Evolutionary conservation across 2,888 invertebrate species (phyloP).

Genomic region (Sinotaia quadrata): DNA sequence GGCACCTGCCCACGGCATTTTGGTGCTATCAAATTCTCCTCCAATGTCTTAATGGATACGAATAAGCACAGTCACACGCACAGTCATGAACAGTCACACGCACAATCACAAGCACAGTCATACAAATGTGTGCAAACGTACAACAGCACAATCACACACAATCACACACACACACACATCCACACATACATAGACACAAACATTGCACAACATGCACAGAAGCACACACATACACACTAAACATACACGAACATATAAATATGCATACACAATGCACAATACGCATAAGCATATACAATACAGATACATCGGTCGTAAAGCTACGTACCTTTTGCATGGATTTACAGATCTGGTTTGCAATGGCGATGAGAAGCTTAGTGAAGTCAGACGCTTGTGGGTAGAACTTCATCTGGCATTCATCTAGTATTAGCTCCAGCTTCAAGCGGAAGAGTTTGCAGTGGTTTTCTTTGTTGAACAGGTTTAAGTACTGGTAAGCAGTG

Average conservation of each 20-base stretch:
- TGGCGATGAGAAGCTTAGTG: slow-evolving; percentile 65
- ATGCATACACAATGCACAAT: neutral
- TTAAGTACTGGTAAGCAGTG: slow-evolving; percentile 66
- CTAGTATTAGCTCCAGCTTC: slow-evolving; percentile 70
- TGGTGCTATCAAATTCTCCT: no score
- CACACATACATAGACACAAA: neutral
- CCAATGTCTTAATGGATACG: no score
- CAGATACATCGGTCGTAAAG: neutral
- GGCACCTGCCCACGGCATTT: slow-evolving; percentile 44
- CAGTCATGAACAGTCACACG: neutral
- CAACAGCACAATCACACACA: slow-evolving; percentile 1
- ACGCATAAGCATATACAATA: neutral
- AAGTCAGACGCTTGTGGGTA: slow-evolving; percentile 69
- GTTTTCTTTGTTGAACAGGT: slow-evolving; percentile 68
- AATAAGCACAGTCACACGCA: neutral
- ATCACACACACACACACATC: neutral
- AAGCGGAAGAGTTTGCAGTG: slow-evolving; percentile 66
- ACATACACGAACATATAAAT: no score
- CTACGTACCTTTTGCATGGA: slow-evolving; percentile 60
- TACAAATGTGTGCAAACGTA: neutral
- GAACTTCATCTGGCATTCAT: slow-evolving; percentile 70
- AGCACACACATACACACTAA: neutral
- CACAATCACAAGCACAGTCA: slow-evolving; percentile 1
- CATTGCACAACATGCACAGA: no score
- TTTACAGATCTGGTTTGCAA: slow-evolving; percentile 64